Evolutionary conservation across 2,797 vertebrate species (phyloP).

Genomic region (Gambelia wislizenii): DNA sequence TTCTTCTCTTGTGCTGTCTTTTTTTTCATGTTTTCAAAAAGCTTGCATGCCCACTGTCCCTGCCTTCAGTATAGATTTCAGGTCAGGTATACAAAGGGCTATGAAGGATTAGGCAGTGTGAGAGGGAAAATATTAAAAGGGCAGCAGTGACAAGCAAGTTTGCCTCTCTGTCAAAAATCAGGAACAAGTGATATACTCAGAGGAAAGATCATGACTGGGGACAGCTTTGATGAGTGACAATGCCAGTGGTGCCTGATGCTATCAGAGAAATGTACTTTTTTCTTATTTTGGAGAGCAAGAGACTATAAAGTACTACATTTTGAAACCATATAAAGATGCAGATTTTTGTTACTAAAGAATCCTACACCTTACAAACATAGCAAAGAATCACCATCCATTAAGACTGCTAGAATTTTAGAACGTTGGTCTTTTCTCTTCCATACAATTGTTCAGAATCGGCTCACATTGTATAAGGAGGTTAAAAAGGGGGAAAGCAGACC

Average conservation of each 20-base stretch:
- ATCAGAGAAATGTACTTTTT: accelerated
- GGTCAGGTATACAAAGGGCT: slow-evolving; percentile 42
- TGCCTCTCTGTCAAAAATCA: neutral
- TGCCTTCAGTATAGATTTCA: slow-evolving; percentile 22
- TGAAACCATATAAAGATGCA: neutral
- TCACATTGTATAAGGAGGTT: accelerated
- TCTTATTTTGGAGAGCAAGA: slow-evolving; percentile 20
- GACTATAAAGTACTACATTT: slow-evolving; percentile 8
- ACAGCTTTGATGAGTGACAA: slow-evolving; percentile 22
- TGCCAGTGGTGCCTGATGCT: neutral
- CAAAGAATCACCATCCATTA: neutral
- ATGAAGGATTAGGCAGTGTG: slow-evolving; percentile 42
- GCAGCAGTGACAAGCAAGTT: neutral
- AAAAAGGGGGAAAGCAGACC: accelerated
- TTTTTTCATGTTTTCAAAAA: slow-evolving; percentile 10
- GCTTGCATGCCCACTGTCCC: slow-evolving; percentile 25
- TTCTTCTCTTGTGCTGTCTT: neutral
- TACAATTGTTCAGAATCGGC: neutral
- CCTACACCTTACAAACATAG: neutral
- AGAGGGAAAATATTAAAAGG: slow-evolving; percentile 4
- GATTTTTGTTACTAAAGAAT: neutral
- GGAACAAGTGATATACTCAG: neutral
- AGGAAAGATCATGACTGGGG: neutral
- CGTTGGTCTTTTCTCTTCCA: neutral
- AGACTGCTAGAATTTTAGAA: neutral